Evolutionary conservation across 2,888 invertebrate species (phyloP).

Genomic region (Cryptophagus acutangulus): DNA sequence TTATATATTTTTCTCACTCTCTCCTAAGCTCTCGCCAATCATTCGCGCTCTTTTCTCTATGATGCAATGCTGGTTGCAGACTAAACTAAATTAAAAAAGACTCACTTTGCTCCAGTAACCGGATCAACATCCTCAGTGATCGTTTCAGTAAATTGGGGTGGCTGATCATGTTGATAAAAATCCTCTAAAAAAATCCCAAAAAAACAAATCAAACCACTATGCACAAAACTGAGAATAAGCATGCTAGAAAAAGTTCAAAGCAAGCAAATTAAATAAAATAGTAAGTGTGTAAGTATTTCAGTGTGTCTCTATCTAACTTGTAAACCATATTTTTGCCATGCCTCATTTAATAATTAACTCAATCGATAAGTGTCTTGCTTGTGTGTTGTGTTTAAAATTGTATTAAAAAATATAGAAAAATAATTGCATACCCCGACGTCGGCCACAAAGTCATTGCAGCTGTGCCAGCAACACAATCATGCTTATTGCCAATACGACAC

Average conservation of each 20-base stretch:
- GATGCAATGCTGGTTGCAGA: too few species aligned
- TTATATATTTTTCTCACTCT: too few species aligned
- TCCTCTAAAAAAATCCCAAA: conserved; percentile 53
- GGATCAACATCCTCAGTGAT: conserved; percentile 52
- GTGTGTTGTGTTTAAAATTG: conserved; percentile 9
- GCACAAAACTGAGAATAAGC: not conserved
- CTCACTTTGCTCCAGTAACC: conserved; percentile 53
- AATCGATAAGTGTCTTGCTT: not conserved
- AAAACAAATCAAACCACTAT: conserved; percentile 13
- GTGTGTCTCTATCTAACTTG: conserved; percentile 25
- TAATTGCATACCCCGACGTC: conserved; percentile 42
- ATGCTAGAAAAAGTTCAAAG: not conserved
- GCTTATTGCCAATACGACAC: conserved; percentile 49
- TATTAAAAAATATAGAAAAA: conserved; percentile 21
- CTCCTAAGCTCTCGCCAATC: too few species aligned
- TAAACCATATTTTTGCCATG: conserved; percentile 28
- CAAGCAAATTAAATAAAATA: conserved; percentile 3
- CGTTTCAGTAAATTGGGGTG: conserved; percentile 53
- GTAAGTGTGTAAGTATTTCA: not conserved
- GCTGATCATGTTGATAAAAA: conserved; percentile 57
- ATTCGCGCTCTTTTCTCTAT: too few species aligned
- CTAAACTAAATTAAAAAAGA: too few species aligned
- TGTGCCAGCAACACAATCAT: conserved; percentile 49
- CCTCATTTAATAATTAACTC: conserved; percentile 37
- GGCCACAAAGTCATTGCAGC: conserved; percentile 47